Evolutionary conservation across 2,797 vertebrate genomes (phyloP).

Genomic region (Tapera naevia): DNA sequence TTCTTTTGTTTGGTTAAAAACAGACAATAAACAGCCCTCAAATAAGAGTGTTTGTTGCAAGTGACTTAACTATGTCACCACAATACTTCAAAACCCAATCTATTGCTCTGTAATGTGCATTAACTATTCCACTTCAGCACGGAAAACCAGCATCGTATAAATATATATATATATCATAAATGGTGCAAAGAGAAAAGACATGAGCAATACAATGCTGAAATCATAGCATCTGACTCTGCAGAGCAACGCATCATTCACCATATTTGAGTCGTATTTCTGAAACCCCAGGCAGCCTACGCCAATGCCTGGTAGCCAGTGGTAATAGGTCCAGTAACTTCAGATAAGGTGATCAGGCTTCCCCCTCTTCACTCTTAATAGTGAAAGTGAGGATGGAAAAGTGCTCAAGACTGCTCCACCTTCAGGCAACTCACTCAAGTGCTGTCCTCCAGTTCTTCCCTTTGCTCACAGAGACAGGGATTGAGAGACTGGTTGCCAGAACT

Average conservation of each 20-base stretch:
- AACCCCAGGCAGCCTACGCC: neutral
- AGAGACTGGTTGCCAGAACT: neutral
- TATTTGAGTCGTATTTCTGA: neutral
- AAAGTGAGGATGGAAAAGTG: neutral
- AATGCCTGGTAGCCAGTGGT: neutral
- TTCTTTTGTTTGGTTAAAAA: neutral
- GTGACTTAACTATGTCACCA: neutral
- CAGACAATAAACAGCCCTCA: neutral
- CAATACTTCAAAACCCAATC: neutral
- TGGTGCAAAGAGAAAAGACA: neutral
- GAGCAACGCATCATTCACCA: neutral
- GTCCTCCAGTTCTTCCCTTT: neutral
- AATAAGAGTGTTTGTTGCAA: neutral
- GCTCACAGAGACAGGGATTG: fast-evolving
- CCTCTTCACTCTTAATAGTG: neutral
- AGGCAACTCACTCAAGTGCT: neutral
- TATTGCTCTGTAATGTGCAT: neutral
- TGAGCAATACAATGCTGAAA: neutral
- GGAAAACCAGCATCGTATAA: neutral
- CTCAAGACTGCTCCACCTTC: neutral
- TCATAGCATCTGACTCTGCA: neutral
- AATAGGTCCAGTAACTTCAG: neutral
- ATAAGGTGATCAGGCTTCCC: neutral
- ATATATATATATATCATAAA: neutral
- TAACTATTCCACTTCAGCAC: neutral